phyloP scores from a whole-genome alignment of 2,797 vertebrate genomes.

The Notolepis coatsorum region DNA sequence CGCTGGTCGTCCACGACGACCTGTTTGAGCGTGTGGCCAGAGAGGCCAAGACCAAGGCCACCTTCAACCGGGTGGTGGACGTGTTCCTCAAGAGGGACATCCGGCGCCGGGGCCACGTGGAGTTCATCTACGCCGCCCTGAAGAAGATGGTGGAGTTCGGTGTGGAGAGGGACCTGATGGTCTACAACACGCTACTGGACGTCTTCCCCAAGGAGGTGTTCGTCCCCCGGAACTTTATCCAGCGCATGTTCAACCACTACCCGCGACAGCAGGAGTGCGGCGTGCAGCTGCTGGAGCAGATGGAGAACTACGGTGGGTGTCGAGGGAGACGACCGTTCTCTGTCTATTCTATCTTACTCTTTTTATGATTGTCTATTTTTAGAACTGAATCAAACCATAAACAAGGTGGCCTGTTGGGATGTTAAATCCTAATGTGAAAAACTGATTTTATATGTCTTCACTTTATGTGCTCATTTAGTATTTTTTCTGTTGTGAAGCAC shows the following conservation, averaged over 20 bases:
- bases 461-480: too few relatives aligned
- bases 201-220: slow-evolving; percentile 93
- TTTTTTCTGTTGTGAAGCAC: too few relatives aligned
- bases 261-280: slow-evolving; percentile 92
- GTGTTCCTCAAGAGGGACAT: slow-evolving; percentile 77
- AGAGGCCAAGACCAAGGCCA: slow-evolving; percentile 75
- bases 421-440: too few relatives aligned
- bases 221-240: slow-evolving; percentile 84
- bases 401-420: too few relatives aligned
- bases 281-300: slow-evolving; percentile 87
- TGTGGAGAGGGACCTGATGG: slow-evolving; percentile 82
- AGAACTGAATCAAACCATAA: too few relatives aligned
- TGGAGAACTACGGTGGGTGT: slow-evolving; percentile 89
- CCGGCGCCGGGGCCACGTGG: slow-evolving; percentile 87
- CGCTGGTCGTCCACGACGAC: slow-evolving; percentile 63
- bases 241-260: slow-evolving; percentile 90
- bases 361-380: too few relatives aligned
- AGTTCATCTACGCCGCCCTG: slow-evolving; percentile 91
- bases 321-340: too few relatives aligned
- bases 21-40: slow-evolving; percentile 72
- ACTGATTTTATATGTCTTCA: too few relatives aligned
- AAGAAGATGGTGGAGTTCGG: slow-evolving; percentile 89
- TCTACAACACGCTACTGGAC: slow-evolving; percentile 90
- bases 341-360: too few relatives aligned
- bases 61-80: slow-evolving; percentile 80